phyloP scores from a whole-genome alignment of 2,888 invertebrate genomes.

The Euplexia lucipara region DNA sequence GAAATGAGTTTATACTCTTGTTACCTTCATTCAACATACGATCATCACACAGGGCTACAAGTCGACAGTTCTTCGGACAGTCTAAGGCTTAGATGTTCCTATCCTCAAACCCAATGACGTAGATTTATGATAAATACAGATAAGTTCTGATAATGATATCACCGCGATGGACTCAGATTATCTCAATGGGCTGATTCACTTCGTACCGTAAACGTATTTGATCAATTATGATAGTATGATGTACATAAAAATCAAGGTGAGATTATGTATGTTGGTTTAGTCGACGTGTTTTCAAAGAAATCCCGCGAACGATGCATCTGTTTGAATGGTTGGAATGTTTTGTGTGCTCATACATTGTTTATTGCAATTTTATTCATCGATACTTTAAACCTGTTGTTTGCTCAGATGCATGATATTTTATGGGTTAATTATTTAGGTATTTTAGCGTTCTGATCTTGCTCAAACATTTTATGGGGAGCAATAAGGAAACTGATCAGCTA shows the following conservation, averaged over 20 bases:
- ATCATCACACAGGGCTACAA: no score
- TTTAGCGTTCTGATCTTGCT: neutral
- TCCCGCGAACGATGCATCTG: conserved; percentile 12
- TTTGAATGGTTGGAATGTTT: conserved; percentile 27
- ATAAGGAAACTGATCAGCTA: neutral
- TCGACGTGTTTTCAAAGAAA: conserved; percentile 30
- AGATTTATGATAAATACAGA: neutral
- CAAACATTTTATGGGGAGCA: neutral
- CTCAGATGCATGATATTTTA: conserved; percentile 34
- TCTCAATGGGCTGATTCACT: conserved; percentile 53
- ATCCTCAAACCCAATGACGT: conserved; percentile 21
- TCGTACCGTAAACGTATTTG: conserved; percentile 35
- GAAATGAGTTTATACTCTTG: no score
- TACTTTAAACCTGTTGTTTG: conserved; percentile 15
- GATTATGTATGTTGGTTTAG: conserved; percentile 4
- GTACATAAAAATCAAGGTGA: conserved; percentile 43
- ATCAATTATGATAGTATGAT: conserved; percentile 44
- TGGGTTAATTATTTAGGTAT: conserved; percentile 14
- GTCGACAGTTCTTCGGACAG: neutral
- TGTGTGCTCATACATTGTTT: conserved; percentile 12
- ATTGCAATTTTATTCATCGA: conserved; percentile 19
- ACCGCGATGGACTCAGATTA: conserved; percentile 43
- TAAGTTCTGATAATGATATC: conserved; percentile 49
- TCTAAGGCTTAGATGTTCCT: neutral
- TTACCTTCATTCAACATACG: no score